Evolutionary conservation across 2,113 vertebrate species (phyloP).

Genomic region (Dipodomys ordii): DNA sequence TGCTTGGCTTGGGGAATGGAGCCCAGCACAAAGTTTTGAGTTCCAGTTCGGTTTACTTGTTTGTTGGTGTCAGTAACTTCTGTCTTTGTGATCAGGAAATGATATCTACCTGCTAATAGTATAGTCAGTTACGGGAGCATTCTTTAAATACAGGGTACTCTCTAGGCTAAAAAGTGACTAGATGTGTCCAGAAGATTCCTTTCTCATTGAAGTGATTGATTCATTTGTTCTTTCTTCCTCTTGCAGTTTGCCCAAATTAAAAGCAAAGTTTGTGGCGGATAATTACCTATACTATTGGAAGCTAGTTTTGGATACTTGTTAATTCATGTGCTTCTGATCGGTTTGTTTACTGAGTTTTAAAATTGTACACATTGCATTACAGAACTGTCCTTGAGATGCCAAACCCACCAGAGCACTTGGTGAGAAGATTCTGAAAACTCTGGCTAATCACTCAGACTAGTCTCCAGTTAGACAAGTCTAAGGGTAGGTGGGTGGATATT

Average conservation of each 20-base stretch:
- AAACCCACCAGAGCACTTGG: background rate
- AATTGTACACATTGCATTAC: background rate
- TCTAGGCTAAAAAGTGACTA: background rate
- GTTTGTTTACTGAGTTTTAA: constrained; percentile 32
- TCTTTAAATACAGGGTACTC: constrained; percentile 8
- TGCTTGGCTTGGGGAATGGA: constrained; percentile 16
- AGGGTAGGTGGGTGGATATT: background rate
- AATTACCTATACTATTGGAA: background rate
- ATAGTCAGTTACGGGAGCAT: background rate
- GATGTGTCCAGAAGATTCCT: background rate
- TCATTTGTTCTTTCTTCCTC: constrained; percentile 19
- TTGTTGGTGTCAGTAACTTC: background rate
- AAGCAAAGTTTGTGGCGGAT: constrained; percentile 28
- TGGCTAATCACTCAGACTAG: background rate
- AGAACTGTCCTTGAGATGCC: background rate
- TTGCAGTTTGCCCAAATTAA: background rate
- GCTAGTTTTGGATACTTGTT: constrained; percentile 38
- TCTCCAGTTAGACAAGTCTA: background rate
- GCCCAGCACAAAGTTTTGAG: background rate
- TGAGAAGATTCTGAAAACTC: background rate
- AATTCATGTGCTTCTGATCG: background rate
- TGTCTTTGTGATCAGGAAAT: background rate
- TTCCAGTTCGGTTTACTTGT: constrained; percentile 45
- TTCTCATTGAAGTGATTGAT: constrained; percentile 43
- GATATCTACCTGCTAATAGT: background rate